Percentiles rank a stretch among this genome's conserved stretches.
These are phyloP conservation scores for Spilarctia lutea DNA, from an alignment of 2,888 invertebrate genomes.

Conservation along the genomic window DNA sequence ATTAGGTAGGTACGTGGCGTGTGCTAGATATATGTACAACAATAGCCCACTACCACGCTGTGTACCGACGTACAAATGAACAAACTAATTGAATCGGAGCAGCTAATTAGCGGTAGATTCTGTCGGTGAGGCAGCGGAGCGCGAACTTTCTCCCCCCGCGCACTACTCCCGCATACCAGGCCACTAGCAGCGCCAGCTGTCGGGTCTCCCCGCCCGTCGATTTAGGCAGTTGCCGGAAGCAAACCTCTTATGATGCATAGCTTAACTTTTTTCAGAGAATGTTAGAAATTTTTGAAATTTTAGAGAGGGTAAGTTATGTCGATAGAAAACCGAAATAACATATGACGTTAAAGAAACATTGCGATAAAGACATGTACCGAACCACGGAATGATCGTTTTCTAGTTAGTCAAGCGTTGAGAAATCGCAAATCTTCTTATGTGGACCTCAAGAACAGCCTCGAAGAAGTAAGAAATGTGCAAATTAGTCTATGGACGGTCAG, in stretches of 20 bases:
- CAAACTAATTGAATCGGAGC: constrained; percentile 45
- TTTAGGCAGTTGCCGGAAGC: constrained; percentile 24
- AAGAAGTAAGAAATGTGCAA: too few species aligned
- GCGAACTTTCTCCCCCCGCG: constrained; percentile 12
- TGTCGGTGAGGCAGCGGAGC: constrained; percentile 22
- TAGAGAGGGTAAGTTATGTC: constrained; percentile 8
- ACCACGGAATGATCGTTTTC: too few species aligned
- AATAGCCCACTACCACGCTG: constrained; percentile 3
- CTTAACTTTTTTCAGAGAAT: constrained; percentile 20
- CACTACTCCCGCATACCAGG: not conserved
- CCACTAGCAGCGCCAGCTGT: constrained; percentile 13
- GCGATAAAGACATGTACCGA: too few species aligned
- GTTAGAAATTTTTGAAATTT: constrained; percentile 17
- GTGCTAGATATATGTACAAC: not conserved
- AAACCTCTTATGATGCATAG: constrained; percentile 21
- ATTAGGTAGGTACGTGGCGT: not conserved
- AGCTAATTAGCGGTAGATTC: constrained; percentile 42
- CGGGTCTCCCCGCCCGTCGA: not conserved
- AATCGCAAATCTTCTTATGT: too few species aligned
- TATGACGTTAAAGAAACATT: constrained; percentile 3
- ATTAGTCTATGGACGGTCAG: too few species aligned
- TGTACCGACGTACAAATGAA: constrained; percentile 32
- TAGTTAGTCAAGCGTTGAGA: too few species aligned
- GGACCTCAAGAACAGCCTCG: too few species aligned
- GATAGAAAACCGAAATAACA: constrained; percentile 8